Percentiles rank a stretch among this genome's conserved stretches.
Evolutionary conservation across 2,113 vertebrate genomes (phyloP).

Genomic region (Leptocoma aspasia): DNA sequence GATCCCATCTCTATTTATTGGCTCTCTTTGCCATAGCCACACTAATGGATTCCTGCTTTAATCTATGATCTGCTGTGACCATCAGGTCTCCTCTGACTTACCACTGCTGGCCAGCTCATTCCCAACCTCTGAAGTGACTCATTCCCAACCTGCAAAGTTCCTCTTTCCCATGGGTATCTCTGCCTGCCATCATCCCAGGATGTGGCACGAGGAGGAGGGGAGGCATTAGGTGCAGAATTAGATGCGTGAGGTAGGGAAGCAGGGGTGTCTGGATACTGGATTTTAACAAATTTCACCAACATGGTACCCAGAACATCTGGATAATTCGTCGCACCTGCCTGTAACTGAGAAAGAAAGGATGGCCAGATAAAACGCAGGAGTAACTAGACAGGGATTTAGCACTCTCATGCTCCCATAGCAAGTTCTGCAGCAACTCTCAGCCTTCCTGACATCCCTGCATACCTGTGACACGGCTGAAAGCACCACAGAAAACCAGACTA

Average conservation of each 20-base stretch:
- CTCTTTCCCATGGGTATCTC: not conserved
- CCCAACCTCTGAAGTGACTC: not conserved
- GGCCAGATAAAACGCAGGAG: not conserved
- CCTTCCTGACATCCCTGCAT: not conserved
- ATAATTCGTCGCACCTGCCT: not conserved
- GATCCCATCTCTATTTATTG: not conserved
- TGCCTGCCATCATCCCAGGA: not conserved
- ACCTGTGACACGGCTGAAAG: not conserved
- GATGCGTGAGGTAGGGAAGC: not conserved
- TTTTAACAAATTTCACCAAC: not conserved
- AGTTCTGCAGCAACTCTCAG: not conserved
- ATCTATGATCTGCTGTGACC: not conserved
- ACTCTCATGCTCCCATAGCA: rapidly evolving
- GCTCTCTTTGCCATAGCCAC: not conserved
- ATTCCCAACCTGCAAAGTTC: not conserved
- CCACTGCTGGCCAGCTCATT: not conserved
- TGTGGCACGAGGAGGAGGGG: rapidly evolving
- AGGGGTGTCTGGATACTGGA: not conserved
- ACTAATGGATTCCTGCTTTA: rapidly evolving
- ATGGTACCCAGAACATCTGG: not conserved
- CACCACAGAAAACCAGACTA: not conserved
- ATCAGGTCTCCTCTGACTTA: not conserved
- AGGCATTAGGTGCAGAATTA: rapidly evolving
- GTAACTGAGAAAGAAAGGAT: not conserved
- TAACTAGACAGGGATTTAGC: not conserved